Evolutionary conservation across 2,797 vertebrate species (phyloP).

Genomic region (Natrix natrix): DNA sequence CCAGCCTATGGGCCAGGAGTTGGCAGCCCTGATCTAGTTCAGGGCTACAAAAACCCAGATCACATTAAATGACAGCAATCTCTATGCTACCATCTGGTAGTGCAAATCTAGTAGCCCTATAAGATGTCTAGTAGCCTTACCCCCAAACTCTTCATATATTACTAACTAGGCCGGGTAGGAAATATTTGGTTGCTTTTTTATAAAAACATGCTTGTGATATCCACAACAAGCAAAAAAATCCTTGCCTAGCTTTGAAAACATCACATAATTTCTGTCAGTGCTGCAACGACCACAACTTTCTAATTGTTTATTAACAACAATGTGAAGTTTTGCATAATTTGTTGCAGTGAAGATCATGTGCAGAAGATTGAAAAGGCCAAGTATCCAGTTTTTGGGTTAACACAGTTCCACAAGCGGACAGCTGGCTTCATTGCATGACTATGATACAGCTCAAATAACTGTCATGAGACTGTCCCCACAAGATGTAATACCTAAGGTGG

Average conservation of each 20-base stretch:
- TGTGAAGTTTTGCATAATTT: background rate
- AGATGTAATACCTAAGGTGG: background rate
- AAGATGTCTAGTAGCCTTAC: background rate
- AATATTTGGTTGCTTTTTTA: background rate
- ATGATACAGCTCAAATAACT: background rate
- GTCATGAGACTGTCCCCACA: background rate
- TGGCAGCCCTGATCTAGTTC: background rate
- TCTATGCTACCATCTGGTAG: background rate
- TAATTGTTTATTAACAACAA: background rate
- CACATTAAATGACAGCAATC: background rate
- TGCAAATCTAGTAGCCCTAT: background rate
- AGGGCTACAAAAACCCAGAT: background rate
- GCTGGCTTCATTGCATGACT: background rate
- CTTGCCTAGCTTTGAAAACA: background rate
- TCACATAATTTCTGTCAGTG: background rate
- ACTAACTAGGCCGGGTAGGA: background rate
- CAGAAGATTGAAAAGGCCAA: background rate
- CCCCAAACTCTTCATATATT: background rate
- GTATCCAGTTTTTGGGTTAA: background rate
- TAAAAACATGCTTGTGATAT: background rate
- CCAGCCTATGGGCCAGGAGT: too few species aligned
- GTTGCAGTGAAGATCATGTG: background rate
- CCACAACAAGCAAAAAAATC: background rate
- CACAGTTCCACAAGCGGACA: background rate
- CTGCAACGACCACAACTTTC: background rate